phyloP scores from a whole-genome alignment of 1,140 invertebrate species.

The Danaus melanippus region DNA sequence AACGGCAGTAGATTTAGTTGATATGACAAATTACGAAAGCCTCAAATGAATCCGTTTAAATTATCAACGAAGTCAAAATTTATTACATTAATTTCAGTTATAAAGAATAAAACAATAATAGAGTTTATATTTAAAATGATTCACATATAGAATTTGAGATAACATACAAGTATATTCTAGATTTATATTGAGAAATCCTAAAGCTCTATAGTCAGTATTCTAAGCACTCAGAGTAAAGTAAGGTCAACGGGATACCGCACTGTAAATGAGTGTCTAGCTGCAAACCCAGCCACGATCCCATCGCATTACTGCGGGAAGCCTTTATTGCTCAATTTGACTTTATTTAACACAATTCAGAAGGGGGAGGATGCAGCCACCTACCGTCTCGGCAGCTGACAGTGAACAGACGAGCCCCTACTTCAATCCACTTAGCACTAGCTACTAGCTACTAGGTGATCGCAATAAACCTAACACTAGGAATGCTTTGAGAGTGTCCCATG shows the following conservation, averaged over 20 bases:
- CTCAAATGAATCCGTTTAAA: conserved; percentile 1
- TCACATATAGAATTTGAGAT: too few species aligned
- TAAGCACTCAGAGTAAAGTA: background rate
- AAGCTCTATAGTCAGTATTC: too few species aligned
- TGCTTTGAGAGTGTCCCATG: conserved; percentile 31
- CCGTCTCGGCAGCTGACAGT: conserved; percentile 41
- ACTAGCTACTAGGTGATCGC: conserved; percentile 49
- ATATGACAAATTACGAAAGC: too few species aligned
- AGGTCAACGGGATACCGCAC: conserved; percentile 14
- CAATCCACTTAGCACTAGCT: conserved; percentile 63
- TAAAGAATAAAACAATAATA: too few species aligned
- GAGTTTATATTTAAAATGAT: too few species aligned
- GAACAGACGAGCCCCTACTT: conserved; percentile 65
- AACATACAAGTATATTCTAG: too few species aligned
- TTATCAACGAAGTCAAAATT: background rate
- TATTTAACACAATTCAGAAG: conserved; percentile 67
- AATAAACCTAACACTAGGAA: conserved; percentile 42
- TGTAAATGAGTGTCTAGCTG: conserved; percentile 50
- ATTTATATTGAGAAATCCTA: too few species aligned
- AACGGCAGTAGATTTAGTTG: too few species aligned
- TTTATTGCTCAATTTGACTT: conserved; percentile 73
- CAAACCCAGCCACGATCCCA: conserved; percentile 42
- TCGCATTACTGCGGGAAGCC: conserved; percentile 59
- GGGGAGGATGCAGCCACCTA: conserved; percentile 22
- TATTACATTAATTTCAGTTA: too few species aligned